Evolutionary conservation across 2,888 invertebrate species (phyloP), one percentile per base, ranked within the genome.

Genomic region (Amblyjoppa proteus): DNA sequence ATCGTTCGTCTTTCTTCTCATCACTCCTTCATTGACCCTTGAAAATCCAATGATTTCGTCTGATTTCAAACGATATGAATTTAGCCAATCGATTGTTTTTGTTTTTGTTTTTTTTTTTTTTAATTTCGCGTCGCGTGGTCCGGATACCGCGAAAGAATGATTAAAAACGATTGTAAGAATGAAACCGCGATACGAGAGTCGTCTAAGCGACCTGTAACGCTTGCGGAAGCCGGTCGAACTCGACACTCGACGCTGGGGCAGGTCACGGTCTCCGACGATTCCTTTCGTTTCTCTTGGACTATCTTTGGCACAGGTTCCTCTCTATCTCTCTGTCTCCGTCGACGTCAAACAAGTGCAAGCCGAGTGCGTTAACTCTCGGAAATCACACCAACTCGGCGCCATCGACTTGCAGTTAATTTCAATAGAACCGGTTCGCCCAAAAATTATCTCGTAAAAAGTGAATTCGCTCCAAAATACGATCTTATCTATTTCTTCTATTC

Each of bases 261-360:
- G 87, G 85, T 88, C 88, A 88, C 86, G 84, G 83, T 78, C 82
- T 75, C 61, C 56, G 74, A 51, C 73, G 64, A 73, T 83, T 85
- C 56, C 71, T 70, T 80, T 53, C n/a, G 34, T 28, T 81, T 74
- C 68, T 83, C 78, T 61, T 74, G 49, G 13, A 81, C 83, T 83
- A 81, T 84, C 81, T 83, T 86, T 87, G 87, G 86, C 87, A 87
- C 86, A 28, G 78, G 68, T 51, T 66, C 74, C 49, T 41, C 66
- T 64, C 51, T 41, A 64, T 71, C 28, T 49, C 28, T 71, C 45
- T 3, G 41, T 49, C 45, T 79, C 41, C 7, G 38, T 51, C 45
- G 31, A 49, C n/a, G 41, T 73, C 66, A 58, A 61, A 66, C 20
- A 61, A 81, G 68, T 49, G 51, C n/a, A 56, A 25, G 11, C 71